These are phyloP conservation scores for Hyperoplus immaculatus DNA, from an alignment of 2,797 vertebrate genomes.

Conservation along the genomic window DNA sequence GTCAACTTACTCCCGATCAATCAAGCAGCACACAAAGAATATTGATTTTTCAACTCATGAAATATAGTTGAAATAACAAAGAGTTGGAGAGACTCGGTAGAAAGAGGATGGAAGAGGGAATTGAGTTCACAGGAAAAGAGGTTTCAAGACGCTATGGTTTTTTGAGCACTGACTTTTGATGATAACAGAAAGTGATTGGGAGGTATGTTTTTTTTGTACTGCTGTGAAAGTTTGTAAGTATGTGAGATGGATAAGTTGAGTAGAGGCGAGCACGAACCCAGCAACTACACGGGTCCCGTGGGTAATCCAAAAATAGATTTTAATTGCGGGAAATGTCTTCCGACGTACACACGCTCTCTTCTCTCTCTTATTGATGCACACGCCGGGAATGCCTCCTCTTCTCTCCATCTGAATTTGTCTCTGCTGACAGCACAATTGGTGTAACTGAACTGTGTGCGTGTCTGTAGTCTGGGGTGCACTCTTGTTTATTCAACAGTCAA, in stretches of 20 bases:
- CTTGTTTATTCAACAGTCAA: slow-evolving; percentile 23
- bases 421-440: slow-evolving; percentile 23
- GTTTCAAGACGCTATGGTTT: slow-evolving; percentile 46
- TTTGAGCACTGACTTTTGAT: slow-evolving; percentile 51
- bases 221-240: slow-evolving; percentile 35
- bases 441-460: slow-evolving; percentile 12
- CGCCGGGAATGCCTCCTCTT: slow-evolving; percentile 20
- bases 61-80: not conserved
- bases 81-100: slow-evolving; percentile 7
- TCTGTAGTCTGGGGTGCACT: not conserved
- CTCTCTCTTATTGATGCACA: slow-evolving; percentile 21
- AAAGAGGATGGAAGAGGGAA: slow-evolving; percentile 17
- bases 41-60: slow-evolving; percentile 20
- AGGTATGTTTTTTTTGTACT: slow-evolving; percentile 41
- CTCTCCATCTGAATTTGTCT: not conserved
- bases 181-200: slow-evolving; percentile 59
- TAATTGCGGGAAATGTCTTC: slow-evolving; percentile 56
- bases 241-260: slow-evolving; percentile 9
- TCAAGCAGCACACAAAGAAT: not conserved
- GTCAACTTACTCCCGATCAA: slow-evolving; percentile 1
- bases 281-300: slow-evolving; percentile 32
- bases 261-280: slow-evolving; percentile 51
- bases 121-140: slow-evolving; percentile 12
- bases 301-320: slow-evolving; percentile 72
- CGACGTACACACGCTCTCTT: slow-evolving; percentile 38